Percentiles rank a stretch among this genome's conserved stretches.
Evolutionary conservation across 2,113 vertebrate species (phyloP).

Genomic region (Entosphenus tridentatus): DNA sequence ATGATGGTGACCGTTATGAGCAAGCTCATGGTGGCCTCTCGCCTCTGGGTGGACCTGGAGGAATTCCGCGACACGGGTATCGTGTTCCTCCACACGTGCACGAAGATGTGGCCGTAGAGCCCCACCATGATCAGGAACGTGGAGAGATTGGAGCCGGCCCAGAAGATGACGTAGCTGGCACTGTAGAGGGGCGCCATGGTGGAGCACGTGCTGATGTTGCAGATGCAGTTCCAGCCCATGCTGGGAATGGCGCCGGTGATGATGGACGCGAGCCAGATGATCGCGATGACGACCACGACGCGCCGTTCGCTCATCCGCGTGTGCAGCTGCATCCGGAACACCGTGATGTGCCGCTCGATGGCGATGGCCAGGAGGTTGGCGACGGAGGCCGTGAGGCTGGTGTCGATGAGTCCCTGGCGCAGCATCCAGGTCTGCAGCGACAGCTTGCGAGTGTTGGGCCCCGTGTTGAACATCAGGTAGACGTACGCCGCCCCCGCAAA

Average conservation of each 20-base stretch:
- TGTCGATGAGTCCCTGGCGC: constrained; percentile 89
- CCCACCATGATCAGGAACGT: constrained; percentile 97
- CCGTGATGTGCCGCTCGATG: constrained; percentile 89
- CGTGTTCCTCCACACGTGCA: constrained; percentile 89
- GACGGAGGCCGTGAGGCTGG: constrained; percentile 81
- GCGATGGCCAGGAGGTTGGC: constrained; percentile 86
- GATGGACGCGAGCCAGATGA: constrained; percentile 99
- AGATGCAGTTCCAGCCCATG: constrained; percentile 97
- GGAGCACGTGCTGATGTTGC: constrained; percentile 55
- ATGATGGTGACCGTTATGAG: constrained; percentile 94
- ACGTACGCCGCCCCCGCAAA: constrained; percentile 97
- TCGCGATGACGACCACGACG: constrained; percentile 84
- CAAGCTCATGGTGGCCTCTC: constrained; percentile 97
- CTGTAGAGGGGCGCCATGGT: constrained; percentile 97
- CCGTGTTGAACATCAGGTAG: constrained; percentile 98
- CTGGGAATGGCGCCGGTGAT: constrained; percentile 90
- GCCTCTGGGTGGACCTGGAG: constrained; percentile 71
- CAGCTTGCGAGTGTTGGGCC: constrained; percentile 73
- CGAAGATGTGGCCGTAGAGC: constrained; percentile 93
- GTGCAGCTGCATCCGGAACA: constrained; percentile 96
- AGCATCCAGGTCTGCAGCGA: constrained; percentile 89
- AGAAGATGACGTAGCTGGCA: constrained; percentile 92
- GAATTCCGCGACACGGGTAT: constrained; percentile 97
- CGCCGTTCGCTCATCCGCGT: constrained; percentile 92
- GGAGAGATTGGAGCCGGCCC: constrained; percentile 91